Evolutionary conservation across 2,113 vertebrate species (phyloP), one percentile per base, ranked within the genome.

Genomic region (Tupaia tana): DNA sequence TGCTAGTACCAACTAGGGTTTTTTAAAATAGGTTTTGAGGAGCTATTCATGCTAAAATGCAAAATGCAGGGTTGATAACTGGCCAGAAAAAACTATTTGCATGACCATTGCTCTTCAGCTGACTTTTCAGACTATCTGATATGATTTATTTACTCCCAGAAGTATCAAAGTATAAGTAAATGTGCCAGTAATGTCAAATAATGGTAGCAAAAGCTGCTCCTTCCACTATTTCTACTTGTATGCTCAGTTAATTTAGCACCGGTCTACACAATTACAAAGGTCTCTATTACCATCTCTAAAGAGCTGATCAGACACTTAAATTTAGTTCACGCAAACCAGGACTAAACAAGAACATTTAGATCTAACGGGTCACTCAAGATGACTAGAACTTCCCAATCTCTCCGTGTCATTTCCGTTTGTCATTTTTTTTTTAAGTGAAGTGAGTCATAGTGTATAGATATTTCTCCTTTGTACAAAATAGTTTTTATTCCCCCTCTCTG

Each of bases 331-430:
- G 74, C 75, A 88, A 91, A 95, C 84, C 81, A 88, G 70, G 77
- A 16, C 91, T 92, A 78, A 84, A 74, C 56, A n/a, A 88, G 91
- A 90, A 89, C 90, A 86, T 69, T 93, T 56, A 80, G 87, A 92
- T 63, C 94, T 89, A 74, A 61, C 43, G 89, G 94, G 85, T 93
- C 96, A 92, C 85, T 86, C 43, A 67, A 85, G 81, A 96, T 92
- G 91, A 96, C 91, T 43, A 96, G 86, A 43, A 89, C 84, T 77
- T 95, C 95, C 91, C 96, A 85, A 11, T 70, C 89, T 91, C 78
- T 78, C 79, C 69, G 20, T 19, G 88, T 87, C 79, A 94, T 83
- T 97, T 97, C 95, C 87, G 52, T 85, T 85, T 86, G 54, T 79
- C 56, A 61, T 69, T 67, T 31, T 92, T 54, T 88, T 94, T 85